Base-by-base conservation (phyloP, 2,888 invertebrate genomes). In the Laspeyria flexula region DNA sequence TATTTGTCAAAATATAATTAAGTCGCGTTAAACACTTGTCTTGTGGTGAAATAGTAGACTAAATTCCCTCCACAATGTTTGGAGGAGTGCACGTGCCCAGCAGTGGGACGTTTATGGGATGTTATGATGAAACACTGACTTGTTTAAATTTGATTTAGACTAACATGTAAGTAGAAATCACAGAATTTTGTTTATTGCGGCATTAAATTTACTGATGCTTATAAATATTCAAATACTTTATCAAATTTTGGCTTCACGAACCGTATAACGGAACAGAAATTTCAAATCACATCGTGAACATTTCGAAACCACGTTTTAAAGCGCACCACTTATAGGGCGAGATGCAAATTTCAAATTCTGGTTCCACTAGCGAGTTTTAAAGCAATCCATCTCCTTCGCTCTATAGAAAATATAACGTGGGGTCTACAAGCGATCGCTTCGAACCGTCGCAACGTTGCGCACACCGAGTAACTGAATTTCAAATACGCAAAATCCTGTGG, bases 401-500 rank as follows among this genome's bases (percentile, higher is more conserved):
- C 73, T 76, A 77, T 77, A 73, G 71, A 79, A 77, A 80, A 76
- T 76, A 79, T 56, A 60, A 62, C 46, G 59, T 67, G 58, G 70
- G 65, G 70, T 75, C 72, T 73, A 71, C 66, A 75, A 75, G 73
- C 76, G 77, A 82, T 83, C 78, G 81, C 72, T 80, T 72, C 70
- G 71, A 81, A 82, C 75, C 78, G 73, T 72, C 75, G 64, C 73
- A 67, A 61, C 65, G 65, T 65, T 69, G 68, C 69, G 77, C 78
- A 69, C 73, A 68, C 74, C 75, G 81, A 83, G 83, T 82, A 85
- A 83, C 86, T 86, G 84, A 88, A 89, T 88, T 88, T 86, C 83
- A 84, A 88, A 87, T 87, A 85, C 81, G 83, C 82, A 85, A 87
- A 88, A 88, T 84, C 84, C 83, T 81, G 85, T 73, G 83, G 86